Conservation (phyloP, 1,140 invertebrate species). For the Stenopsyche tienmushanensis region DNA sequence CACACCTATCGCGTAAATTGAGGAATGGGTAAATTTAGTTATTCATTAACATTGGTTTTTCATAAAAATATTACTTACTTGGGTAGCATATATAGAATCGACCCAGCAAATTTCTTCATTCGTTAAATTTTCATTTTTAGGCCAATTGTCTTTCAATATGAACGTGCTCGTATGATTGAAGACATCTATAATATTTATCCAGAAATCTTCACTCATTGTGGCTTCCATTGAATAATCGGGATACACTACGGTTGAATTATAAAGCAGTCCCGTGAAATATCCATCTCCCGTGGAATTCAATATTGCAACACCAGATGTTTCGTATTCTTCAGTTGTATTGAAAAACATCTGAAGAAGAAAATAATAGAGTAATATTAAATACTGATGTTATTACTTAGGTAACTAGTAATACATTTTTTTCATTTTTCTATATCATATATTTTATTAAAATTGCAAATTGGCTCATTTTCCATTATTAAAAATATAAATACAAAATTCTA, state of each 20-base stretch:
- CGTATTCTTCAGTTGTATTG: background rate
- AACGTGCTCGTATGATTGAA: constrained; percentile 39
- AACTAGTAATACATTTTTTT: background rate
- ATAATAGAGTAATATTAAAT: too few relatives aligned
- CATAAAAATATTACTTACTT: constrained; percentile 37
- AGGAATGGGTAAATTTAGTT: too few relatives aligned
- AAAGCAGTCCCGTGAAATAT: background rate
- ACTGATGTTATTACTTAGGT: background rate
- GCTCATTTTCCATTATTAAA: too few relatives aligned
- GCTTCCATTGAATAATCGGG: constrained; percentile 43
- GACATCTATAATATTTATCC: constrained; percentile 22
- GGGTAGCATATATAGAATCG: constrained; percentile 42
- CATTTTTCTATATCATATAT: background rate
- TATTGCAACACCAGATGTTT: background rate
- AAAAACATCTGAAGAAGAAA: too few relatives aligned
- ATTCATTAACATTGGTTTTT: too few relatives aligned
- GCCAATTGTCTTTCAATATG: constrained; percentile 46
- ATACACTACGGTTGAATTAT: constrained; percentile 40
- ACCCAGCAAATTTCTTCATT: constrained; percentile 33
- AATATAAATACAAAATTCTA: too few relatives aligned
- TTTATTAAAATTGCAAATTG: too few relatives aligned
- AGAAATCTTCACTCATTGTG: constrained; percentile 30
- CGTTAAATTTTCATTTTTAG: constrained; percentile 40
- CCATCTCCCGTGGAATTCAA: background rate
- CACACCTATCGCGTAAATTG: too few relatives aligned